Evolutionary conservation across 2,888 invertebrate genomes (phyloP), one percentile per base, ranked within the genome.

Genomic region (Stenichneumon culpator): DNA sequence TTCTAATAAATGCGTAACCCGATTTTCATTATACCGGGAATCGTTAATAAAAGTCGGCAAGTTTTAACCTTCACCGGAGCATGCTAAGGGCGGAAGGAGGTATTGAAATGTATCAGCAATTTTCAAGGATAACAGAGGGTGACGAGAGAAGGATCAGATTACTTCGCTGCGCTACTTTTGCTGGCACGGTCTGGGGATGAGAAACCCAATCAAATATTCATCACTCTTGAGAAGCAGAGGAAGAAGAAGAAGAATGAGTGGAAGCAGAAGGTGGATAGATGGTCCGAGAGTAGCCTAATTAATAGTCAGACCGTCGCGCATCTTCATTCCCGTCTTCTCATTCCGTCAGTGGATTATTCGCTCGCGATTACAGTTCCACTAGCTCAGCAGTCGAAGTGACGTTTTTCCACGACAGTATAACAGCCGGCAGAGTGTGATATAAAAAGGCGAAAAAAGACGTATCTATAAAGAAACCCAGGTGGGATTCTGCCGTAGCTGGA

Each of bases 171-270:
- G 52, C n/a, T 22, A 50, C 47, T 78, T 36, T 19, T 52, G 22
- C 57, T 70, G 47, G 78, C 79, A 67, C 73, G 50, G 67, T 72
- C 79, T 16, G n/a, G 52, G 47, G 57, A 57, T 36, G 78, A 78
- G 70, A 72, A 67, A 73, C 50, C 79, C 85, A 85, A 85, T 85
- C 85, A 85, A 82, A 79, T 85, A 85, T 85, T 85, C 85, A 85
- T 85, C 82, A 32, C 50, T 75, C 70, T 67, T 16, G 32, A 67
- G 47, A 72, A 14, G 47, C 67, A 19, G 65, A 60, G 28, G 65
- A 60, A 47, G 57, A 67, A 6, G 79, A 70, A 65, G 73, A 75
- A 14, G 72, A 28, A 69, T 32, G 25, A 47, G 57, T 73, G 14
- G 47, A 52, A 39, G 57, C 22, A 67, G 36, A 44, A 32, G 25